Evolutionary conservation across 2,888 invertebrate genomes (phyloP), one percentile per base, ranked within the genome.

Genomic region (Apotomis betuletana): DNA sequence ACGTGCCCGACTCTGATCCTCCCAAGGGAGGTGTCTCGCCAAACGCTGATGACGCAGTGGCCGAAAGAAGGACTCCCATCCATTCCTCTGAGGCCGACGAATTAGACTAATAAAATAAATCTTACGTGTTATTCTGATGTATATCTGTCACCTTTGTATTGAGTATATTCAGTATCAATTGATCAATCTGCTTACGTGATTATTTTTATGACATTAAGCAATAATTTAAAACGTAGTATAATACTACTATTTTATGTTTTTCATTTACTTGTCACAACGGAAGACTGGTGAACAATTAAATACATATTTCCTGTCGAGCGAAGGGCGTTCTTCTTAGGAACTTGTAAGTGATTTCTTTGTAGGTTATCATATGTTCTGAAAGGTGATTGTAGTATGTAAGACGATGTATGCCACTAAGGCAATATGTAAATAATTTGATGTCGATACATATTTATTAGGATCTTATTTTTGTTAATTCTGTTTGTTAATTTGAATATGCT

Each of bases 381-480:
- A 81, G 89, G 89, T 90, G 89, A 85, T 87, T 88, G 87, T 90
- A 88, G 84, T 79, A 75, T 84, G 83, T 90, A 86, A 85, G 82
- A 82, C 80, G 71, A 77, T 81, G 80, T 83, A 89, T 89, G 89
- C 85, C 87, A 83, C 86, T 84, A 84, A 84, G 86, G 85, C 87
- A 82, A 83, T 79, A 77, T 91, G 91, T 91, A 91, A 90, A 92
- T 91, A 91, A 84, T 85, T 85, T 86, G 79, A 77, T 75, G 75
- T 77, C 72, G 75, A 77, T 77, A 77, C 67, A 79, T 81, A 81
- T 82, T 80, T 83, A 85, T 83, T 84, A 87, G 83, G 84, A 81
- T 78, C 76, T 76, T 82, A 76, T 81, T 85, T 87, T 83, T 86
- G 85, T 88, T 87, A 83, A 79, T 77, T 82, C 77, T 79, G 84